Base-by-base conservation (phyloP, 2,888 invertebrate species). In the Digitonthophagus gazella region DNA sequence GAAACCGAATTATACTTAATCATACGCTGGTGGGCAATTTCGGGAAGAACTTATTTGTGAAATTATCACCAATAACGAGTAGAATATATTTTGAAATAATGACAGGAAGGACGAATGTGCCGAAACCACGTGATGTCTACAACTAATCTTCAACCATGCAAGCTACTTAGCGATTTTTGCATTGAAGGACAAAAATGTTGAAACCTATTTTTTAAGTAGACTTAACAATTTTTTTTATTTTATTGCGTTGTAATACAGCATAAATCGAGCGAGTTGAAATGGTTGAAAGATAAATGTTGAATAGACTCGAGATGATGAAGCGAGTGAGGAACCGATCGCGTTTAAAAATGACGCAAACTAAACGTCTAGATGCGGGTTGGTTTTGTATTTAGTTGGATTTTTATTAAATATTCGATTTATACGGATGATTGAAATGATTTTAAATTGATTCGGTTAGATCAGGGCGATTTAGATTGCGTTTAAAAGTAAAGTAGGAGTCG, bases 31-130 rank as follows among this genome's bases (percentile, higher is more conserved):
- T 44, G 28, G 28, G 28, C 28, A 8, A 44, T 44, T 44, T 44
- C 28, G 28, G 28, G 28, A 44, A 11, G 28, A 44, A 22, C 3
- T 44, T 44, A 44, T 67, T 65, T 69, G 66, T 75, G 74, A 75
- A 75, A 74, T 73, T 76, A 76, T 76, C 76, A 76, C 76, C 76
- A 76, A 72, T 61, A 20, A 19, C 18, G 61, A 61, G 61, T 61
- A 61, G 61, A 61, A 20, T 18, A 61, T 19, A 61, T 19, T 14
- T 61, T 19, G 73, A 67, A 67, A 69, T 67, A 65, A 64, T 55
- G 65, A 54, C 67, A 56, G 56, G 55, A 69, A 73, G 75, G 74
- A 74, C 74, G 67, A 71, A 69, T 72, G 71, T 74, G 73, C 72
- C 28, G 28, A 44, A 44, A 44, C 73, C 72, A 74, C 73, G 73